phyloP scores from a whole-genome alignment of 2,888 invertebrate genomes.

The Limulus polyphemus region DNA sequence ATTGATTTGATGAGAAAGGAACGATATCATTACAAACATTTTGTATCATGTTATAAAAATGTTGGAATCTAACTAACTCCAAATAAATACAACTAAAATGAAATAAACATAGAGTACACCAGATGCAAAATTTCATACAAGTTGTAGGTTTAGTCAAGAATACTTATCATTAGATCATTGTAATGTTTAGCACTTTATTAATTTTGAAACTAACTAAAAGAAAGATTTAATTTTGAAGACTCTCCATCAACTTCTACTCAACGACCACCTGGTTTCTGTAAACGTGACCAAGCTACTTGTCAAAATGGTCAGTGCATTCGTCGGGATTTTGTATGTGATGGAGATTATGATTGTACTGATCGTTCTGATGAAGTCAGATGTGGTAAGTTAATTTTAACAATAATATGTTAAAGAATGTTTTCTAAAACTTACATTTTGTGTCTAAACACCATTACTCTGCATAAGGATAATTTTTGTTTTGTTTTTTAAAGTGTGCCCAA shows the following conservation, averaged over 20 bases:
- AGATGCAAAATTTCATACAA: too few relatives aligned
- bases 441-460: conserved; percentile 2
- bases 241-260: conserved; percentile 14
- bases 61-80: too few relatives aligned
- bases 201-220: too few relatives aligned
- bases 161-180: too few relatives aligned
- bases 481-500: not conserved
- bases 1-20: too few relatives aligned
- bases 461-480: too few relatives aligned
- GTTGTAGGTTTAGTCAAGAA: too few relatives aligned
- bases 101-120: too few relatives aligned
- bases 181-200: too few relatives aligned
- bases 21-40: too few relatives aligned
- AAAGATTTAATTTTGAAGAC: conserved; percentile 7
- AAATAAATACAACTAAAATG: too few relatives aligned
- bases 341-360: conserved; percentile 63
- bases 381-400: conserved; percentile 45
- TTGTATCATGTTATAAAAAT: too few relatives aligned
- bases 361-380: conserved; percentile 81
- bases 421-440: not conserved
- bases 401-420: not conserved
- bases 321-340: conserved; percentile 48
- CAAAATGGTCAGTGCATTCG: conserved; percentile 80
- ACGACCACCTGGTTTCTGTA: conserved; percentile 41
- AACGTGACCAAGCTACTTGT: conserved; percentile 65